phyloP scores from a whole-genome alignment of 1,140 invertebrate species.

The Stenopsyche tienmushanensis region DNA sequence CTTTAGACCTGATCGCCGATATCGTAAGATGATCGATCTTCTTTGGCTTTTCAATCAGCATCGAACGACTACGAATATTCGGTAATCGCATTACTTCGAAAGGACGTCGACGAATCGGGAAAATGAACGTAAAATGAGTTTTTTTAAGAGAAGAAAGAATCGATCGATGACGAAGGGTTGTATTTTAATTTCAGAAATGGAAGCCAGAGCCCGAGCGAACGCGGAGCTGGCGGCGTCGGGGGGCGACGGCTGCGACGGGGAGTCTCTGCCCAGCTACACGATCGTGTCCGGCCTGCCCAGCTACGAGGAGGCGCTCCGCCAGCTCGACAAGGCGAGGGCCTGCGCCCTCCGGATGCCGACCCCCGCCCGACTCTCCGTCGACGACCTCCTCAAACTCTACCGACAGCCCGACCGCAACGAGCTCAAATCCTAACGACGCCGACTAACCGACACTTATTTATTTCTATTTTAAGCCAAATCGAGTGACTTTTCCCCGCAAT shows the following conservation, averaged over 20 bases:
- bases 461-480: too few species aligned
- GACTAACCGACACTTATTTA: not conserved
- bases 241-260: too few species aligned
- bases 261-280: slow-evolving; percentile 62
- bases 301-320: slow-evolving; percentile 63
- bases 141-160: too few species aligned
- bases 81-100: too few species aligned
- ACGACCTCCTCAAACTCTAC: slow-evolving; percentile 46
- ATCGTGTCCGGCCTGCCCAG: slow-evolving; percentile 63
- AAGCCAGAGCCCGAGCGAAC: slow-evolving; percentile 39
- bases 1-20: too few species aligned
- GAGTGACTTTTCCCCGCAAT: too few species aligned
- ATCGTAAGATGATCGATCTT: too few species aligned
- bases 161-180: too few species aligned
- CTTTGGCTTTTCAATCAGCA: too few species aligned
- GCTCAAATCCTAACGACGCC: slow-evolving; percentile 5
- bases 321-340: slow-evolving; percentile 43
- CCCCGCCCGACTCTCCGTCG: slow-evolving; percentile 44
- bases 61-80: too few species aligned
- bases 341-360: slow-evolving; percentile 30
- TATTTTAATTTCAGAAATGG: slow-evolving; percentile 45
- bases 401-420: slow-evolving; percentile 24
- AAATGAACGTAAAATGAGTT: too few species aligned
- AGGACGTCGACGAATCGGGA: too few species aligned
- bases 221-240: slow-evolving; percentile 9